A percentile compares a stretch with the other conserved stretches of the same genome.
These are phyloP conservation scores for Drosophila chauvacae DNA, from an alignment of 1,140 invertebrate species.

Conservation along the genomic window DNA sequence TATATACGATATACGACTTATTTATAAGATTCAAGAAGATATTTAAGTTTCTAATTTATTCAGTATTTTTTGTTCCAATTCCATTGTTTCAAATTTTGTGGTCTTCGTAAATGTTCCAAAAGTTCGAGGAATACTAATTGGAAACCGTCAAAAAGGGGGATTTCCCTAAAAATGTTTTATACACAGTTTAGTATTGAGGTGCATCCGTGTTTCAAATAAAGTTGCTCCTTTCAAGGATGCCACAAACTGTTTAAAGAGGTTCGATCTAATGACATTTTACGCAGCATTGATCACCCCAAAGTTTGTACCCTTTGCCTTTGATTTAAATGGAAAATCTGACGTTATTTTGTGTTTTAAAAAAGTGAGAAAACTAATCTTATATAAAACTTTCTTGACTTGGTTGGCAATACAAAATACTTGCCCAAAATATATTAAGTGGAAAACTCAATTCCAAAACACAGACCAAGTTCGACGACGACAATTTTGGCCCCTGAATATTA, in stretches of 20 bases:
- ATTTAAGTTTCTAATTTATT: too few relatives aligned
- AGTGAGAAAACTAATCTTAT: slow-evolving; percentile 8
- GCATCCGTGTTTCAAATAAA: neutral
- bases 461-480: neutral
- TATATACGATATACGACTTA: too few relatives aligned
- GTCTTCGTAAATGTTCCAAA: neutral
- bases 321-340: slow-evolving; percentile 47
- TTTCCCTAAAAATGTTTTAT: too few relatives aligned
- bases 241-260: too few relatives aligned
- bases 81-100: neutral
- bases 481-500: neutral
- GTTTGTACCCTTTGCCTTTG: slow-evolving; percentile 9
- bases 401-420: neutral
- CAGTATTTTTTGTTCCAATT: neutral
- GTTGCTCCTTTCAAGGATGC: slow-evolving; percentile 28
- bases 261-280: slow-evolving; percentile 48
- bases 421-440: neutral
- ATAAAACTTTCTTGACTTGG: neutral
- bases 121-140: neutral
- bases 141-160: neutral
- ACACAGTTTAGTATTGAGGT: neutral
- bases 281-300: slow-evolving; percentile 40
- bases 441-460: neutral
- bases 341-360: neutral
- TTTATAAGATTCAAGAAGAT: too few relatives aligned